These are phyloP conservation scores for Drosophila seguyi DNA, from an alignment of 1,140 invertebrate species.

Conservation along the genomic window DNA sequence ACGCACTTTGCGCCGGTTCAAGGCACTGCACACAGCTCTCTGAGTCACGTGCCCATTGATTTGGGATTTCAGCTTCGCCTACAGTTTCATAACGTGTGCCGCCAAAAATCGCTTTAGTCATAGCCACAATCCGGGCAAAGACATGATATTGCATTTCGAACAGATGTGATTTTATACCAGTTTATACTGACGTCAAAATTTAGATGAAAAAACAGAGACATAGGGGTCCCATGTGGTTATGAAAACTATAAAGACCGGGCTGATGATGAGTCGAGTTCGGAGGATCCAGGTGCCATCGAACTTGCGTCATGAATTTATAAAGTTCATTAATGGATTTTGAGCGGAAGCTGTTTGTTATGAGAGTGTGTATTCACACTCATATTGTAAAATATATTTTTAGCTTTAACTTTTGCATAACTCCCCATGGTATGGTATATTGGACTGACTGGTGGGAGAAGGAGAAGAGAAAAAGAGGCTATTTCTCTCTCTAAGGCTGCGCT, in stretches of 20 bases:
- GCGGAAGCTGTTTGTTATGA: constrained; percentile 42
- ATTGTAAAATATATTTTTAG: constrained; percentile 52
- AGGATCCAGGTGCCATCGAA: constrained; percentile 8
- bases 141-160: constrained; percentile 45
- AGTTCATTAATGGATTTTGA: constrained; percentile 63
- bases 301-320: constrained; percentile 63
- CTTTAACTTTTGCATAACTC: constrained; percentile 66
- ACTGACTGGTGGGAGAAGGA: not conserved
- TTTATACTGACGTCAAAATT: constrained; percentile 17
- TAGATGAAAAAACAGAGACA: not conserved
- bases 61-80: constrained; percentile 23
- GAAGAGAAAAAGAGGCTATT: not conserved
- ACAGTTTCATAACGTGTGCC: constrained; percentile 41
- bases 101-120: constrained; percentile 53
- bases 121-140: constrained; percentile 18
- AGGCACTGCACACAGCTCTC: constrained; percentile 10
- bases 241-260: constrained; percentile 34
- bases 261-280: constrained; percentile 27
- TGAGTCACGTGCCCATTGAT: constrained; percentile 20
- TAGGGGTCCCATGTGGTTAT: constrained; percentile 15
- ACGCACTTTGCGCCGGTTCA: constrained; percentile 44
- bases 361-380: constrained; percentile 21
- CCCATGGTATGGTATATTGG: not conserved
- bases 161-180: constrained; percentile 26
- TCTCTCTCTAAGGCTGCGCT: no score